phyloP scores from a whole-genome alignment of 2,888 invertebrate genomes.

The Folsomia candida region DNA sequence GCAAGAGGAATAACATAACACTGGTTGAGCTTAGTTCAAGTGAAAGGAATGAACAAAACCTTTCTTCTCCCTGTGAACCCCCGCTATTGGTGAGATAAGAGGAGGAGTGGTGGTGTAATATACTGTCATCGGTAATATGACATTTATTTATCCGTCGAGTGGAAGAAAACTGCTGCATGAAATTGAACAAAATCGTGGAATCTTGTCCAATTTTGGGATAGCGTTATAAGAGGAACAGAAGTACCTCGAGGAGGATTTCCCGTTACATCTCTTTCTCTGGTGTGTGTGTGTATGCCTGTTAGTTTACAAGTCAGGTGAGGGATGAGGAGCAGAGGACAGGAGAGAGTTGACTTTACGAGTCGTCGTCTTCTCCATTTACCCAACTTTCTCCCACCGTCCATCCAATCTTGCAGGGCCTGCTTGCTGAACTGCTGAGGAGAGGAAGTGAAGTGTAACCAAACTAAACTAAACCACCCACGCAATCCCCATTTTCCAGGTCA shows the following conservation, averaged over 20 bases:
- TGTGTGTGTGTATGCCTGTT: not conserved
- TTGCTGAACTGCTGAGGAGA: not conserved
- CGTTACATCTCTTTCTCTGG: too few relatives aligned
- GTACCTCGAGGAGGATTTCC: too few relatives aligned
- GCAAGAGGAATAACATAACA: not conserved
- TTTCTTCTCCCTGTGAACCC: too few relatives aligned
- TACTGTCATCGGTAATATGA: not conserved
- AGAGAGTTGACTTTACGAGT: not conserved
- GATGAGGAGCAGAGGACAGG: too few relatives aligned
- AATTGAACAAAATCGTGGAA: conserved; percentile 4
- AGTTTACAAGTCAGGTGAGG: not conserved
- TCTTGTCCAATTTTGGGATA: conserved; percentile 1
- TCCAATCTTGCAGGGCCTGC: not conserved
- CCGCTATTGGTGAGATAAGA: too few relatives aligned
- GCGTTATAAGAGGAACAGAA: too few relatives aligned
- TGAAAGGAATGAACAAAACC: not conserved
- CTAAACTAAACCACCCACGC: conserved; percentile 4
- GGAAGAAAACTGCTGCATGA: not conserved
- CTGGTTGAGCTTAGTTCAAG: not conserved
- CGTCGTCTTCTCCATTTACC: too few relatives aligned
- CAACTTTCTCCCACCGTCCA: not conserved
- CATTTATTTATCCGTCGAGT: conserved; percentile 1
- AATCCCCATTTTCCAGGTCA: conserved; percentile 4
- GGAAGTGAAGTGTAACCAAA: not conserved
- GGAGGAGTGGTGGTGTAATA: too few relatives aligned